Evolutionary conservation across 2,888 invertebrate species (phyloP).

Genomic region (Ephialtes manifestator): DNA sequence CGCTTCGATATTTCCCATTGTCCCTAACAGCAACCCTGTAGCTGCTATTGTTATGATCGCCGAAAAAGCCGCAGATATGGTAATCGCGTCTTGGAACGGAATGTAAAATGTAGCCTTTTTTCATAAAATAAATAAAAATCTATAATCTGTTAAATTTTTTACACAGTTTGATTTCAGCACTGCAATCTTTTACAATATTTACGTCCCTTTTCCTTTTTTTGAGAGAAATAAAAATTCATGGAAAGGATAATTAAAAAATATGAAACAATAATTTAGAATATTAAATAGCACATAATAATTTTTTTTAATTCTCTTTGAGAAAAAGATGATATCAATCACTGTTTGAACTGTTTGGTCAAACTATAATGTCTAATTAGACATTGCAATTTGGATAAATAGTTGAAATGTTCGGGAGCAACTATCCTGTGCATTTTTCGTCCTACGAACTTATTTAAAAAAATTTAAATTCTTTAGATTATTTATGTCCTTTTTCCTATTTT

Average conservation of each 20-base stretch:
- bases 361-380: background rate
- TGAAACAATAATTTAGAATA: too few relatives aligned
- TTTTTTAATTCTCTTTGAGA: background rate
- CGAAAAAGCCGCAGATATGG: conserved; percentile 90
- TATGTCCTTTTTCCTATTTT: too few relatives aligned
- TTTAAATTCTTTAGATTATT: too few relatives aligned
- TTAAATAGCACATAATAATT: background rate
- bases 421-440: too few relatives aligned
- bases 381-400: background rate
- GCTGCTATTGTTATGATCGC: conserved; percentile 91
- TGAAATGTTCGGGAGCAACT: background rate
- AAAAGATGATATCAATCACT: background rate
- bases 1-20: conserved; percentile 90
- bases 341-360: background rate
- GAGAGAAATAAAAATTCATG: too few relatives aligned
- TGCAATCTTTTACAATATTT: too few relatives aligned
- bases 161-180: background rate
- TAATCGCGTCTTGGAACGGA: conserved; percentile 87
- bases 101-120: conserved; percentile 29
- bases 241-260: background rate
- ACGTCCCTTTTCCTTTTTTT: too few relatives aligned
- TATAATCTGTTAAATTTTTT: conserved; percentile 59
- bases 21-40: conserved; percentile 90
- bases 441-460: too few relatives aligned
- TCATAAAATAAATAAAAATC: conserved; percentile 45